Evolutionary conservation across 1,140 invertebrate species (phyloP), one percentile per base, ranked within the genome.

Genomic region (Anoplophora glabripennis): DNA sequence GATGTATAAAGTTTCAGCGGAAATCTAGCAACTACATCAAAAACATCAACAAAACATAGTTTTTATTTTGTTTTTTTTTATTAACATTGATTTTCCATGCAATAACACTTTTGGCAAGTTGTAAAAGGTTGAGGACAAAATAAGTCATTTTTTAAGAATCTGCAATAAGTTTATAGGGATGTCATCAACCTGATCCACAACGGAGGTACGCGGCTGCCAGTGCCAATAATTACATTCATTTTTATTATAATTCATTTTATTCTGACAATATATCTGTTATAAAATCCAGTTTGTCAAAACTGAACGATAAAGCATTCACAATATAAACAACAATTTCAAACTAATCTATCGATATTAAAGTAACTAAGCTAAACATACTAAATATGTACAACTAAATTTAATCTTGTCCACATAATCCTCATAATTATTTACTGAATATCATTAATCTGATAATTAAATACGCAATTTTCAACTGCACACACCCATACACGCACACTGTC

Each of bases 31-130:
- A 65, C 59, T 67, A 71, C 63, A 69, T 67, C 57, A 58, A 69
- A 67, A 71, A 67, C 66, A 68, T 66, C 64, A 68, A 68, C 66
- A 59, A 55, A 68, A 64, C 54, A 44, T 62, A 18, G 53, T 51
- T 61, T 55, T 61, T 61, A 57, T 46, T 15, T 55, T 52, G 55
- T 62, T 61, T 56, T 63, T 53, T 67, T 65, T 67, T 66, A 58
- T n/a, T n/a, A 69, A 71, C 68, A 70, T 61, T 68, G 62, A 70
- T 48, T 68, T 54, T 60, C 42, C 65, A 66, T 66, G 62, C 65
- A 66, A 64, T 59, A 59, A 63, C 57, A 59, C 42, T 49, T 61
- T 63, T 63, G 61, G 57, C 57, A 59, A 63, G 61, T 59, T 55
- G 61, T 63, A 49, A 57, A 53, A 57, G 41, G 60, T 62, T 52